Evolutionary conservation across 2,797 vertebrate species (phyloP).

Genomic region (Rhinogobio ventralis): DNA sequence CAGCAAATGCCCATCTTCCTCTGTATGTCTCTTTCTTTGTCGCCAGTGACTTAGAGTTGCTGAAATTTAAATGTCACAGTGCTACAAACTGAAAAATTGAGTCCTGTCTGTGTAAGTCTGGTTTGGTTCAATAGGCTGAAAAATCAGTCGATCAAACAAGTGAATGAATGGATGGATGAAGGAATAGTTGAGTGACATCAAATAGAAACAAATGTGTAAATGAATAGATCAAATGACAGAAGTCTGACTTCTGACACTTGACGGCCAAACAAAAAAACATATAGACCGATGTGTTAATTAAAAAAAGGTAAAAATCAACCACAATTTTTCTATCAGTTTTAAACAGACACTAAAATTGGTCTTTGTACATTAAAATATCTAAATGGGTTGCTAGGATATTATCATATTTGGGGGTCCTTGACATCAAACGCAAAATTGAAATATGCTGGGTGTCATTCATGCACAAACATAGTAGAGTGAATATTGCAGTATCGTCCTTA

Average conservation of each 20-base stretch:
- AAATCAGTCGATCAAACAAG: slow-evolving; percentile 15
- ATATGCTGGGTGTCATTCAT: not conserved
- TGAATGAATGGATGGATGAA: slow-evolving; percentile 2
- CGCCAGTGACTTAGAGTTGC: not conserved
- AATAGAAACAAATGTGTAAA: not conserved
- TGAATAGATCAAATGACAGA: not conserved
- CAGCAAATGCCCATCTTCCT: not conserved
- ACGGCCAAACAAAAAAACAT: not conserved
- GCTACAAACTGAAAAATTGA: slow-evolving; percentile 24
- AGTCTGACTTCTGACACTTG: not conserved
- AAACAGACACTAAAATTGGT: no score
- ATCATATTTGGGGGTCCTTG: no score
- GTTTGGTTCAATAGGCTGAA: slow-evolving; percentile 27
- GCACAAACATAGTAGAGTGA: not conserved
- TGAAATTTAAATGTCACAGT: slow-evolving; percentile 39
- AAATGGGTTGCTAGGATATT: no score
- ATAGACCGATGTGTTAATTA: not conserved
- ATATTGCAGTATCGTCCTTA: not conserved
- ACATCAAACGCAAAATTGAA: not conserved
- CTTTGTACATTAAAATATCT: not conserved
- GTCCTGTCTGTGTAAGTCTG: not conserved
- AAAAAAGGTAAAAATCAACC: no score
- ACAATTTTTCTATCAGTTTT: no score
- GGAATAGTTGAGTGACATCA: not conserved
- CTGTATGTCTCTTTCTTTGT: slow-evolving; percentile 31